Conservation (phyloP, 1,140 invertebrate species). For the Drosophila subpulchrella region DNA sequence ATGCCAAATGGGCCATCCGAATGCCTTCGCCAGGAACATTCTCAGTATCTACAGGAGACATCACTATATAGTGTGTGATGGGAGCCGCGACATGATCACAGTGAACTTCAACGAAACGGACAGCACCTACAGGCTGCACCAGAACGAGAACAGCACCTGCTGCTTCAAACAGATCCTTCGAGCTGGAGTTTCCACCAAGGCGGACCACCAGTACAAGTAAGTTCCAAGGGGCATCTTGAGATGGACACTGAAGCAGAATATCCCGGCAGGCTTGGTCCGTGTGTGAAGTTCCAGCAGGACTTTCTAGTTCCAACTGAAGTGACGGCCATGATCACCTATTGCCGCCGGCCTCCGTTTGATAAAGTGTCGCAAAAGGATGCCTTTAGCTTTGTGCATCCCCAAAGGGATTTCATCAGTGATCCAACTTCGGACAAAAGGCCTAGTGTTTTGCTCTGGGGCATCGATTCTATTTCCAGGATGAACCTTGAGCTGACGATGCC, state of each 20-base stretch:
- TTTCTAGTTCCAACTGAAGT: conserved; percentile 55
- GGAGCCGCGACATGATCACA: conserved; percentile 84
- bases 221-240: background rate
- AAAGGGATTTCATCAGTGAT: background rate
- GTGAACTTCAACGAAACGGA: conserved; percentile 64
- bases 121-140: conserved; percentile 52
- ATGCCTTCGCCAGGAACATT: conserved; percentile 88
- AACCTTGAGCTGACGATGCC: conserved; percentile 83
- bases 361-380: conserved; percentile 58
- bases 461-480: conserved; percentile 78
- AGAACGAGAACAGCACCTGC: conserved; percentile 78
- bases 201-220: conserved; percentile 85
- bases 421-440: conserved; percentile 13
- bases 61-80: conserved; percentile 86
- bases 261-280: conserved; percentile 47
- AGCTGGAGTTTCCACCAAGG: conserved; percentile 40
- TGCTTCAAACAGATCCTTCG: conserved; percentile 86
- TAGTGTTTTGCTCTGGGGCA: conserved; percentile 71
- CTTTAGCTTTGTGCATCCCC: conserved; percentile 66
- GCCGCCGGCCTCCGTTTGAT: conserved; percentile 13
- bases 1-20: conserved; percentile 88
- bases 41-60: conserved; percentile 86
- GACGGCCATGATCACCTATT: conserved; percentile 60
- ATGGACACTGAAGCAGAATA: background rate
- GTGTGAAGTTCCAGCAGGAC: conserved; percentile 52